Evolutionary conservation across 1,140 invertebrate genomes (phyloP).

Genomic region (Drosophila novamexicana): DNA sequence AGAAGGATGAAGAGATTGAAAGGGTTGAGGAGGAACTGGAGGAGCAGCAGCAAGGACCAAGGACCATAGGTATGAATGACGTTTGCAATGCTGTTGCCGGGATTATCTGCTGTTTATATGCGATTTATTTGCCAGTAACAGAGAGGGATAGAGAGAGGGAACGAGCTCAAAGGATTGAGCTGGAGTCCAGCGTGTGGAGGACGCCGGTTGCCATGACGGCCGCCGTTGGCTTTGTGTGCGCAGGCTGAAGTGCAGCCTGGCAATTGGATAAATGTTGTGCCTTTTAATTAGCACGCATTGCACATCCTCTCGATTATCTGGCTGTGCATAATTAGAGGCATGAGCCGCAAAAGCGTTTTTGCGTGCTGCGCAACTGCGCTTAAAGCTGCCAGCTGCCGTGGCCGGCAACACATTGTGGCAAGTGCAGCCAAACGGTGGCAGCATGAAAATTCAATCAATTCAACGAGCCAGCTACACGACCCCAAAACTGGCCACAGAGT

Average conservation of each 20-base stretch:
- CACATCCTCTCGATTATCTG: slow-evolving; percentile 43
- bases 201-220: slow-evolving; percentile 68
- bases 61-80: slow-evolving; percentile 54
- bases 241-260: slow-evolving; percentile 10
- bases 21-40: not conserved
- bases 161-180: not conserved
- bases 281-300: slow-evolving; percentile 76
- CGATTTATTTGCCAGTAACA: slow-evolving; percentile 62
- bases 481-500: slow-evolving; percentile 21
- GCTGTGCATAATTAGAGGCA: slow-evolving; percentile 45
- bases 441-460: slow-evolving; percentile 66
- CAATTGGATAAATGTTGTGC: slow-evolving; percentile 79
- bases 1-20: not conserved
- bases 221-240: slow-evolving; percentile 60
- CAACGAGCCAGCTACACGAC: slow-evolving; percentile 27
- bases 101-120: slow-evolving; percentile 82
- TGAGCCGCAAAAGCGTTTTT: slow-evolving; percentile 24
- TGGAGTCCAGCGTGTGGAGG: slow-evolving; percentile 21
- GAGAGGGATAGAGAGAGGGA: not conserved
- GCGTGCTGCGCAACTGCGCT: slow-evolving; percentile 52
- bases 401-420: slow-evolving; percentile 34
- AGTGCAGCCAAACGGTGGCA: slow-evolving; percentile 17
- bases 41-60: slow-evolving; percentile 19
- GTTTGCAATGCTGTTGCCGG: slow-evolving; percentile 68
- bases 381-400: slow-evolving; percentile 44